Evolutionary conservation across 2,113 vertebrate species (phyloP).

Genomic region (Polyodon spathula): DNA sequence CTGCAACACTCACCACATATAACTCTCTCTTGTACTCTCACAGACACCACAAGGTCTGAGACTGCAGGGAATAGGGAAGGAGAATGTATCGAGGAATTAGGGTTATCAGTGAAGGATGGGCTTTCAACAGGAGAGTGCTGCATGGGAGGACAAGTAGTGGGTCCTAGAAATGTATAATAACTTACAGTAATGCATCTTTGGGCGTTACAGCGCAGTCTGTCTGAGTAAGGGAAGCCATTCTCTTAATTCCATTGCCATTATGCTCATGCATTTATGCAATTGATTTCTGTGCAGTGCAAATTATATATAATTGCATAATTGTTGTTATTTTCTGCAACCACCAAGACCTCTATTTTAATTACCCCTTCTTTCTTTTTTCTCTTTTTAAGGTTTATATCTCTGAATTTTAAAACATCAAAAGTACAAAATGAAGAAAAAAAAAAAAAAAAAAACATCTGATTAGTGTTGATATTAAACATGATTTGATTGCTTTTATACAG

Average conservation of each 20-base stretch:
- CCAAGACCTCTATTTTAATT: neutral
- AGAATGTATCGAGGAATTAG: slow-evolving; percentile 15
- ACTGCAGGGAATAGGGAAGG: slow-evolving; percentile 12
- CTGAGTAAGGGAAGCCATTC: neutral
- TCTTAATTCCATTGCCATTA: neutral
- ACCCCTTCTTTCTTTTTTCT: slow-evolving; percentile 11
- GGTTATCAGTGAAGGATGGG: slow-evolving; percentile 4
- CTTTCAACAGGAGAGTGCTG: neutral
- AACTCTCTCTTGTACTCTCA: neutral
- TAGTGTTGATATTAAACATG: no score
- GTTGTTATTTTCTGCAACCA: neutral
- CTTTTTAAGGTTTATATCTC: neutral
- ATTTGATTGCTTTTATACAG: no score
- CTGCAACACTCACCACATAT: neutral
- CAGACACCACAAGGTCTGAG: slow-evolving; percentile 17
- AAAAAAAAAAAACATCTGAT: no score
- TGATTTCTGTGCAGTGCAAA: neutral
- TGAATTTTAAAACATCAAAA: no score
- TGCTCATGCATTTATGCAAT: neutral
- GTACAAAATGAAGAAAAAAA: no score
- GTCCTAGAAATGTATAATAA: neutral
- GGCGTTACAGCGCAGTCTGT: neutral
- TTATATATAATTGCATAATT: slow-evolving; percentile 2
- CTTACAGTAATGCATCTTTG: no score
- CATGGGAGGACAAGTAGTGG: slow-evolving; percentile 7